These are phyloP conservation scores for Ctenopoma multispine DNA, from an alignment of 2,797 vertebrate genomes.

Conservation along the genomic window DNA sequence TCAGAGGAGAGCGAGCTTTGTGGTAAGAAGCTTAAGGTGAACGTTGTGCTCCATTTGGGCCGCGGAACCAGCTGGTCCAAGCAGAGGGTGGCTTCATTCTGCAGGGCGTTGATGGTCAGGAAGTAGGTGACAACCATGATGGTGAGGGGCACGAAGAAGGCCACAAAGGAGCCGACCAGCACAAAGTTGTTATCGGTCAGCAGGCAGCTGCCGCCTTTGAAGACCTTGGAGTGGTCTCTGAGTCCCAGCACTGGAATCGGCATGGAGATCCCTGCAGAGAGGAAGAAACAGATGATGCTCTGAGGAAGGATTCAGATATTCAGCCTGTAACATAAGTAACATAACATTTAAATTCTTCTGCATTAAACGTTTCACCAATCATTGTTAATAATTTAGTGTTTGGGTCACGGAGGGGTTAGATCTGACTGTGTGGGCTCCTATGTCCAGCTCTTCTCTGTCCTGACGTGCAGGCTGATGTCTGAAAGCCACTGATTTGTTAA, in stretches of 20 bases:
- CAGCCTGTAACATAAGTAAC: too few relatives aligned
- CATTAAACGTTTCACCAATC: too few relatives aligned
- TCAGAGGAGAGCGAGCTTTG: conserved; percentile 92
- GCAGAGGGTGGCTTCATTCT: conserved; percentile 92
- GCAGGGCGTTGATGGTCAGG: conserved; percentile 93
- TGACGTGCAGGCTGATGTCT: too few relatives aligned
- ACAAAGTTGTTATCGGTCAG: conserved; percentile 93
- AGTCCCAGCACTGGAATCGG: conserved; percentile 94
- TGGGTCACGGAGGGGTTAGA: too few relatives aligned
- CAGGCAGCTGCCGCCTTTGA: conserved; percentile 91
- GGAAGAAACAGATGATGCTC: neutral
- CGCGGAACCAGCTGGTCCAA: conserved; percentile 89
- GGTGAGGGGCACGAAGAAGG: conserved; percentile 94
- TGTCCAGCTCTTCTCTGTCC: too few relatives aligned
- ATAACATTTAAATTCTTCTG: too few relatives aligned
- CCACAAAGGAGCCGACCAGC: conserved; percentile 93
- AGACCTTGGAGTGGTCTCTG: conserved; percentile 92
- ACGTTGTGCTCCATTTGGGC: conserved; percentile 88
- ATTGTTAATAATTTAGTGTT: too few relatives aligned
- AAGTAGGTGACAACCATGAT: conserved; percentile 98
- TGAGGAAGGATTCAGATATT: too few relatives aligned
- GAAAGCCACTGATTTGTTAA: too few relatives aligned
- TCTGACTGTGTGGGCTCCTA: too few relatives aligned
- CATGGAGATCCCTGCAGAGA: conserved; percentile 92
- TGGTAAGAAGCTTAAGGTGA: conserved; percentile 90